These are phyloP conservation scores for Cyclophora albipunctata DNA, from an alignment of 2,888 invertebrate genomes.

Conservation along the genomic window DNA sequence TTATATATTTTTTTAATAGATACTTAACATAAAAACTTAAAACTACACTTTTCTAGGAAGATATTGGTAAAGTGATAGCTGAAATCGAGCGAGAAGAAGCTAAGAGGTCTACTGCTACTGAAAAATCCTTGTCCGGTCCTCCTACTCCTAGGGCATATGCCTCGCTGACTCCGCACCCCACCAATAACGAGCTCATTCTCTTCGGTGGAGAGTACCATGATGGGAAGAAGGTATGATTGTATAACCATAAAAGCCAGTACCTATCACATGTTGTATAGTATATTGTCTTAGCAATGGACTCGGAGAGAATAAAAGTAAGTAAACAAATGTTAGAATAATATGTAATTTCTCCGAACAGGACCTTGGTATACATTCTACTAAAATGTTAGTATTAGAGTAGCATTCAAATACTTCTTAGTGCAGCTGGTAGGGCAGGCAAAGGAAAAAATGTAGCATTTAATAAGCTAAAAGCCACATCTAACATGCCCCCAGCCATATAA, in stretches of 20 bases:
- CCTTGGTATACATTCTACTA: neutral
- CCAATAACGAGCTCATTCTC: slow-evolving; percentile 88
- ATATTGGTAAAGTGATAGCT: slow-evolving; percentile 86
- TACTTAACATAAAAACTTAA: neutral
- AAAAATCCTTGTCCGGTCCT: slow-evolving; percentile 73
- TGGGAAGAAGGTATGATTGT: slow-evolving; percentile 81
- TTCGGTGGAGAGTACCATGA: slow-evolving; percentile 95
- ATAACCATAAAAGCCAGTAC: neutral
- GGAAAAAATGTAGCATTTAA: no score
- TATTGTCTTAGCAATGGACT: no score
- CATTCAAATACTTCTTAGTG: no score
- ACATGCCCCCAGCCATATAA: no score
- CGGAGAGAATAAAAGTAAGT: no score
- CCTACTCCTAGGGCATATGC: slow-evolving; percentile 88
- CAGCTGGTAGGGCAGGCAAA: no score
- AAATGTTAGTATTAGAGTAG: no score
- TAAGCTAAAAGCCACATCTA: no score
- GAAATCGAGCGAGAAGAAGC: slow-evolving; percentile 87
- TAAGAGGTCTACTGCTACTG: slow-evolving; percentile 79
- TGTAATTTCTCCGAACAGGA: neutral
- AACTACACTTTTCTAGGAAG: slow-evolving; percentile 74
- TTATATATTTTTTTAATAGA: neutral
- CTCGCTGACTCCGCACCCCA: slow-evolving; percentile 85
- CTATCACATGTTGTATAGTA: no score
- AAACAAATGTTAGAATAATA: neutral